Evolutionary conservation across 2,113 vertebrate genomes (phyloP).

Genomic region (Peucedramus taeniatus): DNA sequence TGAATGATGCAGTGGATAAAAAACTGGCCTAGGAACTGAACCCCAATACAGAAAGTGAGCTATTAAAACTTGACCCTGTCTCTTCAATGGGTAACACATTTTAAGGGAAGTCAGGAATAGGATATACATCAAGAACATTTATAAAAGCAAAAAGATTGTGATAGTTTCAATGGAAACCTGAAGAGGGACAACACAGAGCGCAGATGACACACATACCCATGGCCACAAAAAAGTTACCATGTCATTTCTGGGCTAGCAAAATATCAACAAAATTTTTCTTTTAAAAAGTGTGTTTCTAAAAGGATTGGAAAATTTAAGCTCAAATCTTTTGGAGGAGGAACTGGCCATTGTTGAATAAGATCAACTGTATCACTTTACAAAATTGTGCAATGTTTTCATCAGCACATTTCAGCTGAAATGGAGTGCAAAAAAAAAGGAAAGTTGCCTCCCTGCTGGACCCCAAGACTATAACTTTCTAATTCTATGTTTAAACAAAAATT

Average conservation of each 20-base stretch:
- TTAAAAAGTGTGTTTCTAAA: not conserved
- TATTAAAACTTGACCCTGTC: not conserved
- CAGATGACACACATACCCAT: not conserved
- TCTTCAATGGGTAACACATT: not conserved
- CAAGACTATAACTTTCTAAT: not conserved
- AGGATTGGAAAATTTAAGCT: not conserved
- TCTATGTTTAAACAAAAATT: not conserved
- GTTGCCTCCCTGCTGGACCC: not conserved
- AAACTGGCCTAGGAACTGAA: not conserved
- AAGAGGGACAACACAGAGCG: not conserved
- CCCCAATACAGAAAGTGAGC: fast-evolving
- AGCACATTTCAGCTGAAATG: not conserved
- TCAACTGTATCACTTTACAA: not conserved
- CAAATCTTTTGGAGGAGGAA: not conserved
- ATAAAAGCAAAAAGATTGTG: not conserved
- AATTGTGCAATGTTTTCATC: not conserved
- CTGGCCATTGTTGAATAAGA: not conserved
- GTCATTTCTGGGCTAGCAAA: not conserved
- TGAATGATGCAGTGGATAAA: not conserved
- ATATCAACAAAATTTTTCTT: not conserved
- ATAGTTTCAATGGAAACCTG: not conserved
- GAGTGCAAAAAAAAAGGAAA: not conserved
- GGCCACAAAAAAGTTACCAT: not conserved
- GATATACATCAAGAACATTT: not conserved
- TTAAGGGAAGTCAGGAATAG: not conserved